A percentile compares a stretch with the other conserved stretches of the same genome.
Conservation (phyloP, 1,140 invertebrate species). For the Drosophila ananassae region DNA sequence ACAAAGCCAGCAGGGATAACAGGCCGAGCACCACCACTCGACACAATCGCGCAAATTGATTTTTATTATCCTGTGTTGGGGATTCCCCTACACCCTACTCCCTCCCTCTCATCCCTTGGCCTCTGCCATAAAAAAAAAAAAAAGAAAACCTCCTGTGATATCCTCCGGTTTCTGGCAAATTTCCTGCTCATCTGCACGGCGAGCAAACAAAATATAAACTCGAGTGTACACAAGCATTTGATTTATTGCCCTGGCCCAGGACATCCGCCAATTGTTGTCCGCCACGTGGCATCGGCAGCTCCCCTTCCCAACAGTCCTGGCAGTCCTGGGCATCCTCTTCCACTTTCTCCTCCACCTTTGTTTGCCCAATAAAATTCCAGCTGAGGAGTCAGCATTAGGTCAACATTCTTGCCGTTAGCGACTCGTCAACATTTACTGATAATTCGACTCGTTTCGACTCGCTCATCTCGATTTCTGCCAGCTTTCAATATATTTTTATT, state of each 20-base stretch:
- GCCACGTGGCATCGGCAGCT: conserved; percentile 34
- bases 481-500: conserved; percentile 62
- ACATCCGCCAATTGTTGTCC: conserved; percentile 58
- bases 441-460: conserved; percentile 37
- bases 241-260: conserved; percentile 59
- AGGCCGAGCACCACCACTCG: conserved; percentile 19
- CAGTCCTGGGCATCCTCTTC: not conserved
- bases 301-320: not conserved
- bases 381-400: conserved; percentile 40
- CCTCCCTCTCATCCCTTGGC: conserved; percentile 7
- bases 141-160: not conserved
- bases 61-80: conserved; percentile 61
- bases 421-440: conserved; percentile 50
- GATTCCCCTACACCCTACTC: not conserved
- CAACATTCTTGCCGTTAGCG: conserved; percentile 39
- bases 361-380: conserved; percentile 50
- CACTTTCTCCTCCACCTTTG: conserved; percentile 22
- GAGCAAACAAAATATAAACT: conserved; percentile 58
- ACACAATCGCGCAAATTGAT: conserved; percentile 68
- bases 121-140: not conserved
- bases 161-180: conserved; percentile 49
- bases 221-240: conserved; percentile 63
- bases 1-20: conserved; percentile 29
- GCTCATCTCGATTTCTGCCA: conserved; percentile 47
- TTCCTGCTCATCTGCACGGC: conserved; percentile 56